phyloP scores from a whole-genome alignment of 2,797 vertebrate species.

The Sylvia borin region DNA sequence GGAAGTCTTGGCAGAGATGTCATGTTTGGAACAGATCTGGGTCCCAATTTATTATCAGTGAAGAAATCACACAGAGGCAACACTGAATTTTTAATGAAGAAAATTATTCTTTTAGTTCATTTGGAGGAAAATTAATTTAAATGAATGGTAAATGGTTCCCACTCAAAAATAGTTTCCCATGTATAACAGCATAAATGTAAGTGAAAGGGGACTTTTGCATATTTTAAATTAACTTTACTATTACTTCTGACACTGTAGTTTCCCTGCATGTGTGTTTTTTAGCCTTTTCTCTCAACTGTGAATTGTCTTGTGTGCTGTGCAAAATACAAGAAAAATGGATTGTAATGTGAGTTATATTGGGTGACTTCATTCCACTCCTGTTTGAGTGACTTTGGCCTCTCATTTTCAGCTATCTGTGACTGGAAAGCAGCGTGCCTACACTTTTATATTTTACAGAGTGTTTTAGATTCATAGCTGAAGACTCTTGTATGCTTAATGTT shows the following conservation, averaged over 20 bases:
- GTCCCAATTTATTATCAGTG: neutral
- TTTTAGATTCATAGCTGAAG: neutral
- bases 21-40: neutral
- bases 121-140: neutral
- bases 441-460: neutral
- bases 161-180: neutral
- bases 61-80: neutral
- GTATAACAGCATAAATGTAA: neutral
- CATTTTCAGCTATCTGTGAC: neutral
- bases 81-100: neutral
- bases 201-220: neutral
- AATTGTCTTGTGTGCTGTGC: neutral
- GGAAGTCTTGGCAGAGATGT: neutral
- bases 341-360: neutral
- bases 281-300: neutral
- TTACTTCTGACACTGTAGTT: neutral
- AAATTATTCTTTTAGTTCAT: neutral
- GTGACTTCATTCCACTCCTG: neutral
- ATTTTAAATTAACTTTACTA: neutral
- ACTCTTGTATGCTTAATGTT: neutral
- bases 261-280: neutral
- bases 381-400: neutral
- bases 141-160: neutral
- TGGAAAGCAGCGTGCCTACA: neutral
- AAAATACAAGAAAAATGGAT: neutral